Conservation (phyloP, 2,113 vertebrate genomes). For the Tachycineta bicolor region DNA sequence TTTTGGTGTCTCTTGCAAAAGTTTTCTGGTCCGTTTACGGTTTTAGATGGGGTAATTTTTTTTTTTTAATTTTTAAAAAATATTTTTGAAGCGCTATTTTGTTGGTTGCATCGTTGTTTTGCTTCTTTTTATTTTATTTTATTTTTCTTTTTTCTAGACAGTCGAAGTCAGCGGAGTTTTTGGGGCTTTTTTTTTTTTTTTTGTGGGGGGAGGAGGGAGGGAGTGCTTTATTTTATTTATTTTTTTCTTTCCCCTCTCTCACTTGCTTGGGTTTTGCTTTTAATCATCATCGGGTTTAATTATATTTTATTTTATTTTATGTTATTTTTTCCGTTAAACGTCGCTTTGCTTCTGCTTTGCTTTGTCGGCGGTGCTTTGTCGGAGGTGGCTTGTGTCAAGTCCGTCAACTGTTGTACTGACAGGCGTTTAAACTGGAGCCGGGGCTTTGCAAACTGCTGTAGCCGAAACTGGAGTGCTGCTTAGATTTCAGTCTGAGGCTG, state of each 20-base stretch:
- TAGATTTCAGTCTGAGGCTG: constrained; percentile 96
- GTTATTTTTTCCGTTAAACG: constrained; percentile 32
- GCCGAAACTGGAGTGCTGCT: constrained; percentile 97
- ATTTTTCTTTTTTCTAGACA: background rate
- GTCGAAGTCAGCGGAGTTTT: constrained; percentile 24
- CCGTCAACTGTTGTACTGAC: constrained; percentile 98
- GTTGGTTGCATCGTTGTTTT: background rate
- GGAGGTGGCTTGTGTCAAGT: constrained; percentile 51
- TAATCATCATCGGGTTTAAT: background rate
- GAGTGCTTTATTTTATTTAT: background rate
- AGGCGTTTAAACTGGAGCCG: constrained; percentile 91
- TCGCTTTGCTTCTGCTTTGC: constrained; percentile 49
- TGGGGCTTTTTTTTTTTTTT: background rate
- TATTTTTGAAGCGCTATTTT: background rate
- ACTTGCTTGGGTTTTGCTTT: constrained; percentile 24
- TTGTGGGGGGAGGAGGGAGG: too few species aligned
- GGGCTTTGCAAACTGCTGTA: constrained; percentile 95
- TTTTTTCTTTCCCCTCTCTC: background rate
- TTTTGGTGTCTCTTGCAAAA: constrained; percentile 74
- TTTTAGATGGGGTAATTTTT: background rate
- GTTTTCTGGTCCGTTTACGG: constrained; percentile 61
- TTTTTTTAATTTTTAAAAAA: background rate
- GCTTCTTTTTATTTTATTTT: background rate
- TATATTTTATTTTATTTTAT: background rate
- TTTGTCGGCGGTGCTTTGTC: constrained; percentile 42